Conservation (phyloP, 2,888 invertebrate species). For the Standfussiana lucernea region DNA sequence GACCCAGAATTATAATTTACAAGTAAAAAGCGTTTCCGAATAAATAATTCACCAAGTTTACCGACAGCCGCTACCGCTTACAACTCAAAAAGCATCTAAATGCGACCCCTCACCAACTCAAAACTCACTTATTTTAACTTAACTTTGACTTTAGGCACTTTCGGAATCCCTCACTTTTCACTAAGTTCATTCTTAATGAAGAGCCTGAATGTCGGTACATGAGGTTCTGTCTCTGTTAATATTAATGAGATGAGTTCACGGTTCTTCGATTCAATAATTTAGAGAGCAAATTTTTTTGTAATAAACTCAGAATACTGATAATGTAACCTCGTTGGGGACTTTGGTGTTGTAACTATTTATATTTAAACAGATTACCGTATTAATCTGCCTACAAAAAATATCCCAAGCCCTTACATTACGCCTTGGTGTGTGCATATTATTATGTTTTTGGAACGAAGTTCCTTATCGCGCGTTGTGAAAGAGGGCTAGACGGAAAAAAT, state of each 20-base stretch:
- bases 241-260: slow-evolving; percentile 56
- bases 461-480: too few relatives aligned
- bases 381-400: too few relatives aligned
- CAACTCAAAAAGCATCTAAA: slow-evolving; percentile 45
- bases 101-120: slow-evolving; percentile 79
- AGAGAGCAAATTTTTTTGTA: slow-evolving; percentile 19
- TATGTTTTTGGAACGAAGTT: too few relatives aligned
- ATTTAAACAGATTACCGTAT: slow-evolving; percentile 1
- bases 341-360: slow-evolving; percentile 4
- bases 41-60: not conserved
- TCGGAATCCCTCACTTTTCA: slow-evolving; percentile 80
- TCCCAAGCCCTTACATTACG: not conserved
- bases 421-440: not conserved
- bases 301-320: slow-evolving; percentile 8
- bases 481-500: too few relatives aligned
- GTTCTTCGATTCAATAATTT: slow-evolving; percentile 35
- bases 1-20: not conserved
- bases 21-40: not conserved
- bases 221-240: slow-evolving; percentile 56
- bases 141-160: slow-evolving; percentile 82
- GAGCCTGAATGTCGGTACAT: slow-evolving; percentile 58
- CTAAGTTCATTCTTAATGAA: slow-evolving; percentile 81
- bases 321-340: not conserved
- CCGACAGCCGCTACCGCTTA: slow-evolving; percentile 39
- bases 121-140: slow-evolving; percentile 88